Conservation (phyloP, 30 jellyfish, hydroid and myxozoan genomes). For the Hydractinia echinata region DNA sequence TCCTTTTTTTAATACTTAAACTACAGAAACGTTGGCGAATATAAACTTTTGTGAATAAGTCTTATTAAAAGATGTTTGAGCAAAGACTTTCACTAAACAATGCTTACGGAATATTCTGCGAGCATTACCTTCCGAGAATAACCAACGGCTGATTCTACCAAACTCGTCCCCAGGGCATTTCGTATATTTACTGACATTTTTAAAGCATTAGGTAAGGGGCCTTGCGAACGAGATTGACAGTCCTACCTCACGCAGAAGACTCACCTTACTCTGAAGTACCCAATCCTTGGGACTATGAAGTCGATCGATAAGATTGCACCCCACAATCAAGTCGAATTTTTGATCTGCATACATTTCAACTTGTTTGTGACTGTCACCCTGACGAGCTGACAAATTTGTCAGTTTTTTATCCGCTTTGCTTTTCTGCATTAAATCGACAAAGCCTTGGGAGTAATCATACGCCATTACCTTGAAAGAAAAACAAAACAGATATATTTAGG, state of each 20-base stretch:
- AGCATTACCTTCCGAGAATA: too few relatives aligned
- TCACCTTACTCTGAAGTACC: slow-evolving; percentile 23
- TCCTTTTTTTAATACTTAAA: too few relatives aligned
- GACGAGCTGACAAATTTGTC: not conserved
- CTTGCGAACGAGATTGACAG: too few relatives aligned
- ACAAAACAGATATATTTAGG: not conserved
- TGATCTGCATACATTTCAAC: slow-evolving; percentile 13
- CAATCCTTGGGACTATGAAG: slow-evolving; percentile 26
- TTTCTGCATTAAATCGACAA: slow-evolving; percentile 1
- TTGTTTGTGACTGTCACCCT: slow-evolving; percentile 35
- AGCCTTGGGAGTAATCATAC: slow-evolving; percentile 35
- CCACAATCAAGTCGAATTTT: slow-evolving; percentile 19
- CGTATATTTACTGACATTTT: too few relatives aligned
- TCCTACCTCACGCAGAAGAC: not conserved
- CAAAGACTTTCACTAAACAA: too few relatives aligned
- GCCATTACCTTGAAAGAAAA: slow-evolving; percentile 7
- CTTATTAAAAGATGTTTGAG: too few relatives aligned
- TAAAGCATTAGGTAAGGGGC: too few relatives aligned
- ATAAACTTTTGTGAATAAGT: too few relatives aligned
- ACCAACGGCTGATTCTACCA: too few relatives aligned
- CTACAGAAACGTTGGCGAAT: too few relatives aligned
- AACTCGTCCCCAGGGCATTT: too few relatives aligned
- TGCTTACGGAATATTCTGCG: too few relatives aligned
- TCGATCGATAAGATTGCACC: slow-evolving; percentile 37
- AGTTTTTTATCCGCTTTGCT: slow-evolving; percentile 4